Evolutionary conservation across 2,888 invertebrate genomes (phyloP), one percentile per base, ranked within the genome.

Genomic region (Chymomyza fuscimana): DNA sequence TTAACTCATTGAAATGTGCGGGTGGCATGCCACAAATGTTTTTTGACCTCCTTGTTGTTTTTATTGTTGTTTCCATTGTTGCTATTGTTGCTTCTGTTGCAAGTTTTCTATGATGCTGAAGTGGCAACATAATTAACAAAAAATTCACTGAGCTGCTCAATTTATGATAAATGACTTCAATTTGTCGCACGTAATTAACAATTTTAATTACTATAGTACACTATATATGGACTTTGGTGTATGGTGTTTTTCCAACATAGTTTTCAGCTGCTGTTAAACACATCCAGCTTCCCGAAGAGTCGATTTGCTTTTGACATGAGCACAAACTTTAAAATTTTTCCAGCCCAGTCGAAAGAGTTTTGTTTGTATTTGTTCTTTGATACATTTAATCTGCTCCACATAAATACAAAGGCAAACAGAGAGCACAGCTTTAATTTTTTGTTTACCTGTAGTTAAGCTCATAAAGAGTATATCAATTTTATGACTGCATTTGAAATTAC

Each of bases 361-460:
- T 74, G 68, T 69, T 71, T 51, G 77, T 9, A 54, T 77, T 82
- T 86, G 73, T 74, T 66, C 72, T 59, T 65, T 50, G 70, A 69
- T 73, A 72, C 58, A 72, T 69, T 82, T 72, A 74, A 82, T 82
- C 82, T 72, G 72, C 67, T 75, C 74, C 72, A 86, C 82, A 82
- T 71, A 76, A 79, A 83, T 85, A 69, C 72, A 72, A 74, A 69
- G 63, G 54, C 50, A 36, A 32, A 61, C n/a, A 61, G 46, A 66
- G 40, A 12, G 12, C 12, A 12, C 12, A 12, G 40, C 40, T 46
- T 12, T 12, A 2, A 46, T 12, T 46, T 3, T 46, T 46, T 46
- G 12, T 7, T 32, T 32, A 32, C 32, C 32, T 32, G 32, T 32
- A 1, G 32, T 32, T 7, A 1, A 32, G 32, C 32, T 32, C 32